Base-by-base conservation (phyloP, 2,797 vertebrate genomes). In the Rousettus madagascariensis region DNA sequence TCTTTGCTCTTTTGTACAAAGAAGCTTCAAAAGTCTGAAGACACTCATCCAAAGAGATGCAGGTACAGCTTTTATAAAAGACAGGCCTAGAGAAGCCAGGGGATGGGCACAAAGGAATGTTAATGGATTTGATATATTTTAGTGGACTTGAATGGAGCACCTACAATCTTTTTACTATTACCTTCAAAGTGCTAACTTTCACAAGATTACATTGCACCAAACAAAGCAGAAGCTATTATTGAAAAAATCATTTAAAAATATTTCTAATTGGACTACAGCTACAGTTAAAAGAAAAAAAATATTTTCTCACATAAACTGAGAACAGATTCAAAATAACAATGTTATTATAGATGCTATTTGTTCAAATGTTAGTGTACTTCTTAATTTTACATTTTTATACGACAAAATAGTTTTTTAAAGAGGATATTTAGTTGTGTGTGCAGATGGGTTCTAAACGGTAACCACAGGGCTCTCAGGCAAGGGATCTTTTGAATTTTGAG, bases 311-410 rank as follows among this genome's bases (percentile, higher is more conserved):
- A 65, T 53, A 80, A 94, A 75, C 46, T 16, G 41, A 59, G n/a
- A 80, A 86, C 2, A 86, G 55, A 49, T 68, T 69, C 36, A 86
- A 46, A 91, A 93, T 79, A 59, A 22, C 2, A 63, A 2, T 28
- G 17, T 61, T 90, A 46, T 63, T 90, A 79, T 33, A 72, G 28
- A 78, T 86, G 11, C 8, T 88, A 36, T 72, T 91, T 90, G 41
- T 75, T 77, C 19, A 80, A 66, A 72, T 74, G 11, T 85, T 74
- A 63, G 26, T 85, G 26, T 79, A n/a, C 11, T 97, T 86, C 33
- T 46, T 69, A 66, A 80, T 79, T 90, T 92, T 78, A 92, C 9
- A 63, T 78, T 91, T 93, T 83, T 91, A 41, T 43, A 15, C 41
- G 36, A 90, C 30, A 65, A 91, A 82, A 71, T 85, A 84, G 19